Evolutionary conservation across 2,888 invertebrate species (phyloP).

Genomic region (Cephalotes varians): DNA sequence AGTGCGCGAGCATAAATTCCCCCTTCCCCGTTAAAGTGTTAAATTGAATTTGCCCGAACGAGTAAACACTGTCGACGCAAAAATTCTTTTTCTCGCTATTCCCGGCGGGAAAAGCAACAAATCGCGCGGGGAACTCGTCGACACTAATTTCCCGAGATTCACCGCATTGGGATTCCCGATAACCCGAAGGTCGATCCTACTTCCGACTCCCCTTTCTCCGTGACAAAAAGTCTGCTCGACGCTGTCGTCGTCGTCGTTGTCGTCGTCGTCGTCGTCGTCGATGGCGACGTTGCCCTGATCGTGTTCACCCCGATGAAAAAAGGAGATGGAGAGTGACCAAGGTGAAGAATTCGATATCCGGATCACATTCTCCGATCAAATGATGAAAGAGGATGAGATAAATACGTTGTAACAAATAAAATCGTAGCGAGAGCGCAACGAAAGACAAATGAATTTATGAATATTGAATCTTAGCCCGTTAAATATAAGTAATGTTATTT

Average conservation of each 20-base stretch:
- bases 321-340: slow-evolving; percentile 18
- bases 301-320: slow-evolving; percentile 14
- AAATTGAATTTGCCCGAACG: slow-evolving; percentile 38
- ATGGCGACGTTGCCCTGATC: slow-evolving; percentile 58
- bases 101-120: slow-evolving; percentile 43
- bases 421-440: background rate
- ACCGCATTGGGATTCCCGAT: slow-evolving; percentile 62
- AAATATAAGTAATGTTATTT: background rate
- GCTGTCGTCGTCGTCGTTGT: slow-evolving; percentile 39
- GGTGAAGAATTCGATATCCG: slow-evolving; percentile 60
- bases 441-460: slow-evolving; percentile 12
- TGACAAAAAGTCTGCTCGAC: slow-evolving; percentile 56
- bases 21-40: slow-evolving; percentile 13
- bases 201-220: slow-evolving; percentile 40
- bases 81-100: slow-evolving; percentile 24
- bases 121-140: slow-evolving; percentile 52
- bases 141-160: slow-evolving; percentile 73
- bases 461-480: background rate
- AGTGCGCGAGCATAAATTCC: background rate
- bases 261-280: too few relatives aligned
- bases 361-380: slow-evolving; percentile 57
- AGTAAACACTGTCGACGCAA: slow-evolving; percentile 35
- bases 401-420: slow-evolving; percentile 32
- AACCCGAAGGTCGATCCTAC: slow-evolving; percentile 57
- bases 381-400: background rate